Percentiles rank a stretch among this genome's conserved stretches.
phyloP scores from a whole-genome alignment of 1,140 invertebrate genomes.

The Pseudomyrmex cubaensis region DNA sequence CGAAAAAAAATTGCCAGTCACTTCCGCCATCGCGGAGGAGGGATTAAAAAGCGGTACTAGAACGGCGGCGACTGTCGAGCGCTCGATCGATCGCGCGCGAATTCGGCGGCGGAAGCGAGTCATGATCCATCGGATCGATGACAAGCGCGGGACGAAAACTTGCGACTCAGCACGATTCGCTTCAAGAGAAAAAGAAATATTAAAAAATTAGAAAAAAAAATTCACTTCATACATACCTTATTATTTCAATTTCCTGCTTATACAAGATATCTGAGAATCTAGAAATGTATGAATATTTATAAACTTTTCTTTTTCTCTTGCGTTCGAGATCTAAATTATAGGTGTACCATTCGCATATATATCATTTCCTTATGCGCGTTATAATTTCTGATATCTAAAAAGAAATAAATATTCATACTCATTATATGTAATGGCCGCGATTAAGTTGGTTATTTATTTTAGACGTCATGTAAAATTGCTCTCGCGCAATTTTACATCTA shows the following conservation, averaged over 20 bases:
- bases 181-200: not conserved
- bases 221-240: not conserved
- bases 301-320: not conserved
- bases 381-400: constrained; percentile 21
- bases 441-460: constrained; percentile 24
- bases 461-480: not conserved
- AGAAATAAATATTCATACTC: constrained; percentile 16
- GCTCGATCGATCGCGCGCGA: constrained; percentile 53
- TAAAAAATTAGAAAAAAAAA: not conserved
- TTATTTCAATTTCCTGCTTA: not conserved
- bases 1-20: constrained; percentile 68
- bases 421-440: constrained; percentile 32
- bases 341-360: not conserved
- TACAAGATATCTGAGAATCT: constrained; percentile 7
- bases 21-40: constrained; percentile 54
- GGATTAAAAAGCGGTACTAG: constrained; percentile 58
- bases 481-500: not conserved
- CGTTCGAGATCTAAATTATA: not conserved
- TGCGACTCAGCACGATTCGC: not conserved
- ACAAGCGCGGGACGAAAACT: not conserved
- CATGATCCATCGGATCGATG: constrained; percentile 45
- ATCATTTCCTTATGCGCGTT: not conserved
- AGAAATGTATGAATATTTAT: not conserved
- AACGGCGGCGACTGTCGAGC: constrained; percentile 8
- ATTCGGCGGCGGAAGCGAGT: constrained; percentile 4